These are phyloP conservation scores for Microctonus hyperodae DNA, from an alignment of 2,888 invertebrate genomes.

Conservation along the genomic window DNA sequence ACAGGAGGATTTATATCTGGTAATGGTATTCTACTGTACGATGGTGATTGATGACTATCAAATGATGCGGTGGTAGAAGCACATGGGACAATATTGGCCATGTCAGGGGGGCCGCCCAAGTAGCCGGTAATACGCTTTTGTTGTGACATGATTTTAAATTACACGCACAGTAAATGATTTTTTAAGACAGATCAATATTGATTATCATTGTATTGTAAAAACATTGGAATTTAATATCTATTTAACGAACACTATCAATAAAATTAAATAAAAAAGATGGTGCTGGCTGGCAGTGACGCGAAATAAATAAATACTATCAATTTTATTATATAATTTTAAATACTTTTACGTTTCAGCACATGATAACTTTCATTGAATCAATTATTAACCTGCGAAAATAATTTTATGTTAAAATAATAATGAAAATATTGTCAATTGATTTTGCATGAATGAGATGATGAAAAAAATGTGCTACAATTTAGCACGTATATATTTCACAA, in stretches of 20 bases:
- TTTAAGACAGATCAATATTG: background rate
- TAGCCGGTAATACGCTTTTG: slow-evolving; percentile 51
- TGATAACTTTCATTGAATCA: background rate
- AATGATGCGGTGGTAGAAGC: slow-evolving; percentile 45
- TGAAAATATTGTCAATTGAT: background rate
- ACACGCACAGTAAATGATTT: background rate
- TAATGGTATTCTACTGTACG: slow-evolving; percentile 52
- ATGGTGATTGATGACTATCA: slow-evolving; percentile 46
- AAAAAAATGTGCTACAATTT: background rate
- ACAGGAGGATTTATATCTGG: slow-evolving; percentile 57
- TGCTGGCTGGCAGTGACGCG: background rate
- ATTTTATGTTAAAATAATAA: no score
- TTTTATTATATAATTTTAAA: no score
- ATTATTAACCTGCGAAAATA: background rate
- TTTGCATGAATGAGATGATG: background rate
- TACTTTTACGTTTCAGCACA: background rate
- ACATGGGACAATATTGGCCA: slow-evolving; percentile 26
- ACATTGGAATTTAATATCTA: background rate
- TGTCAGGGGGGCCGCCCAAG: slow-evolving; percentile 43
- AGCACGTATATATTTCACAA: background rate
- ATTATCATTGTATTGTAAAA: slow-evolving; percentile 5
- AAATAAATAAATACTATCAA: no score
- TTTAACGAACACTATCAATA: background rate
- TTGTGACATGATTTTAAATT: slow-evolving; percentile 38
- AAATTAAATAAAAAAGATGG: background rate